These are phyloP conservation scores for Darevskia mixta DNA, from an alignment of 2,797 vertebrate species.

Conservation along the genomic window DNA sequence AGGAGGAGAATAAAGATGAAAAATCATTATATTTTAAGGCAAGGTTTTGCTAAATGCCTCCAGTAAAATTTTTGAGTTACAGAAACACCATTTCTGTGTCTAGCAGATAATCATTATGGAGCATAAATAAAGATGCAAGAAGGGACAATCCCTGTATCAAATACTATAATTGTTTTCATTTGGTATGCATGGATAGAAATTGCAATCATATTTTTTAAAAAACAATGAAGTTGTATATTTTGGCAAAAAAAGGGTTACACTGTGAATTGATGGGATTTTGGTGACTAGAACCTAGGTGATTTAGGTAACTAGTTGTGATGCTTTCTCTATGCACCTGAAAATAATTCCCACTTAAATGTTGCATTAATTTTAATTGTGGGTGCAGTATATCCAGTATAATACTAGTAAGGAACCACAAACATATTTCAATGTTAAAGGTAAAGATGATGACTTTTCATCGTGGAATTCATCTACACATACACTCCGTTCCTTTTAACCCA, in stretches of 20 bases:
- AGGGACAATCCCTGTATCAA: constrained; percentile 77
- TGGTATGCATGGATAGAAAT: constrained; percentile 68
- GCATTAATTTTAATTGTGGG: constrained; percentile 28
- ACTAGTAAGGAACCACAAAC: neutral
- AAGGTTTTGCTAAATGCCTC: constrained; percentile 85
- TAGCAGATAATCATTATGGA: constrained; percentile 85
- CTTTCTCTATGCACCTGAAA: constrained; percentile 26
- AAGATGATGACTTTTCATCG: neutral
- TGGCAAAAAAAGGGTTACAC: constrained; percentile 50
- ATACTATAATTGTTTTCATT: constrained; percentile 75
- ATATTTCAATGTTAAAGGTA: neutral
- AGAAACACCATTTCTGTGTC: constrained; percentile 84
- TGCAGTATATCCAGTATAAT: constrained; percentile 9
- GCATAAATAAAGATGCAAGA: constrained; percentile 78
- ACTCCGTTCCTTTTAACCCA: constrained; percentile 25
- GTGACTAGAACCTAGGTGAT: constrained; percentile 15
- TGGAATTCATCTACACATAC: constrained; percentile 30
- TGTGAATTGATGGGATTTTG: constrained; percentile 45
- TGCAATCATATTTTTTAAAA: constrained; percentile 77
- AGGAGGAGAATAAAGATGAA: constrained; percentile 88
- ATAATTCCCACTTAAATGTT: constrained; percentile 24
- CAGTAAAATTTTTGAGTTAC: constrained; percentile 82
- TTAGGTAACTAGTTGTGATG: constrained; percentile 49
- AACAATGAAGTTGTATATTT: constrained; percentile 76
- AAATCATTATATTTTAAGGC: constrained; percentile 88